These are phyloP conservation scores for Gopherus flavomarginatus DNA, from an alignment of 2,113 vertebrate genomes.

Conservation along the genomic window DNA sequence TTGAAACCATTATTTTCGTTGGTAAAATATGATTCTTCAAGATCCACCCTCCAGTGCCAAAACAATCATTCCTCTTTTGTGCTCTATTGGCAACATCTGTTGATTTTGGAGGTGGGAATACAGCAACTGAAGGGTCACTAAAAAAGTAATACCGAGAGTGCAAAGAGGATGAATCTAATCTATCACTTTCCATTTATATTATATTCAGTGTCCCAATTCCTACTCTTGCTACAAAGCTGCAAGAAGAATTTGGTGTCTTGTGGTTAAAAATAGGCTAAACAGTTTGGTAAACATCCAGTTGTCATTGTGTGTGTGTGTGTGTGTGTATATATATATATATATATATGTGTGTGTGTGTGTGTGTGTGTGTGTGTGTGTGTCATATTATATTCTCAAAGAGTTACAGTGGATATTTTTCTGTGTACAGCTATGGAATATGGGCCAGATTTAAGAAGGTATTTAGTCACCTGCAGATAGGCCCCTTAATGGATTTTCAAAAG, in stretches of 20 bases:
- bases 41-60: neutral
- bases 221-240: neutral
- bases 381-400: neutral
- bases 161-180: neutral
- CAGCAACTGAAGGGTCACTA: neutral
- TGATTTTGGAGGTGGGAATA: neutral
- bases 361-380: neutral
- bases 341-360: no score
- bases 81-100: neutral
- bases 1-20: neutral
- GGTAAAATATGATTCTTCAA: neutral
- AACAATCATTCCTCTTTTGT: neutral
- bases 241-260: neutral
- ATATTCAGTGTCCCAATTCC: neutral
- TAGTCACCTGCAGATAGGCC: neutral
- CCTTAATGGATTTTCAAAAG: neutral
- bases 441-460: neutral
- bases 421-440: neutral
- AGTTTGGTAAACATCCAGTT: neutral
- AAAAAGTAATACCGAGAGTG: neutral
- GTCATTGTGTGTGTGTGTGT: neutral
- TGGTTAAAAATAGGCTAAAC: neutral
- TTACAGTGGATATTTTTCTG: neutral
- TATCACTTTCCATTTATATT: neutral
- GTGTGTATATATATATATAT: no score